Conservation (phyloP, 2,113 vertebrate genomes). For the Globicephala melas region DNA sequence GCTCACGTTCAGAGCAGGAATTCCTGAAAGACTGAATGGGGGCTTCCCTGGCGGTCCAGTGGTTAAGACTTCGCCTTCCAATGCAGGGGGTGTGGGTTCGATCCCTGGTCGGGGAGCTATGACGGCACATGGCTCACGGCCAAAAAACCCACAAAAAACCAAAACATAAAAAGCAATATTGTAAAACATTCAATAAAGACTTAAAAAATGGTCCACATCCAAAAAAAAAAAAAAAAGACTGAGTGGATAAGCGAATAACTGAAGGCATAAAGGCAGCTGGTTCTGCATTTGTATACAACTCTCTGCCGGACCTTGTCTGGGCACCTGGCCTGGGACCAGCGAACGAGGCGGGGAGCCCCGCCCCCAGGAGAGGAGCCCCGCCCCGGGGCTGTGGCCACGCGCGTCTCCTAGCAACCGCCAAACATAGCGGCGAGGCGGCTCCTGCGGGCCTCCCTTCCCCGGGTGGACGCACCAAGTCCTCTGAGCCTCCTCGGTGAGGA, state of each 20-base stretch:
- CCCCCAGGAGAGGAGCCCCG: background rate
- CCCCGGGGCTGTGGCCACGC: rapidly evolving
- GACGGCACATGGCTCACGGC: no score
- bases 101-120: no score
- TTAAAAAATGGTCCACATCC: no score
- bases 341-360: background rate
- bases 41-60: no score
- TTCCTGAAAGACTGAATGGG: background rate
- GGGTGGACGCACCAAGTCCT: rapidly evolving
- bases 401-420: conserved; percentile 50
- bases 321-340: rapidly evolving
- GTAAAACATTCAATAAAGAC: no score
- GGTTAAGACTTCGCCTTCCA: no score
- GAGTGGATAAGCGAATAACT: background rate
- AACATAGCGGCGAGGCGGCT: background rate
- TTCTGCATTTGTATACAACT: background rate
- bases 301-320: no score
- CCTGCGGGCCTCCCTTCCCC: rapidly evolving
- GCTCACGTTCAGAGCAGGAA: background rate
- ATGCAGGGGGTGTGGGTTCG: no score
- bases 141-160: no score
- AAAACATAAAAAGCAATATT: no score
- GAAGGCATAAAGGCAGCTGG: background rate
- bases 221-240: no score
- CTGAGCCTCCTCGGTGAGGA: rapidly evolving